Percentiles rank a stretch among this genome's conserved stretches.
Evolutionary conservation across 2,113 vertebrate genomes (phyloP).

Genomic region (Notothenia coriiceps): DNA sequence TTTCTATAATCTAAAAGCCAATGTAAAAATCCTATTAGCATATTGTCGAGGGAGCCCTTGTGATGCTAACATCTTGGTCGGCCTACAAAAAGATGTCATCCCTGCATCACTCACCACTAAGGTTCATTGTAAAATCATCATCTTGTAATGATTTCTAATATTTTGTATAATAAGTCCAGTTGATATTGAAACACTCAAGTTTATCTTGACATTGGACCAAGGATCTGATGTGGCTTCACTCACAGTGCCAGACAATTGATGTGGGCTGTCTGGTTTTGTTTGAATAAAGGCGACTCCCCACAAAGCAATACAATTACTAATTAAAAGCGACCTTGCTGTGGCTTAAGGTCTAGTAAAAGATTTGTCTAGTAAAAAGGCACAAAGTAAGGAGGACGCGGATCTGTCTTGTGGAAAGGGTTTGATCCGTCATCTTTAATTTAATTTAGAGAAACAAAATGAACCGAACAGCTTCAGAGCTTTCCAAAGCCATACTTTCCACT

Average conservation of each 20-base stretch:
- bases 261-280: constrained; percentile 26
- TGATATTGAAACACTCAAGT: not conserved
- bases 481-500: not conserved
- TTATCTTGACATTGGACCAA: constrained; percentile 4
- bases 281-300: constrained; percentile 26
- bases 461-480: not conserved
- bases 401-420: no score
- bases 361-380: no score
- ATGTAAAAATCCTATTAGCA: no score
- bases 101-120: no score
- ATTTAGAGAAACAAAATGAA: not conserved
- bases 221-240: constrained; percentile 1
- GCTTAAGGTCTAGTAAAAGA: no score
- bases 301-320: constrained; percentile 34
- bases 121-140: not conserved
- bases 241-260: constrained; percentile 6
- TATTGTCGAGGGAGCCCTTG: no score
- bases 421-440: not conserved
- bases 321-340: constrained; percentile 38
- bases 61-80: no score
- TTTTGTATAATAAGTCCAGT: not conserved
- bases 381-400: no score
- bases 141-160: not conserved
- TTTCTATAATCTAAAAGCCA: no score
- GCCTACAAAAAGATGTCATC: no score